Percentiles rank a stretch among this genome's conserved stretches.
phyloP scores from a whole-genome alignment of 2,797 vertebrate species.

The Neosilurus hyrtlii region DNA sequence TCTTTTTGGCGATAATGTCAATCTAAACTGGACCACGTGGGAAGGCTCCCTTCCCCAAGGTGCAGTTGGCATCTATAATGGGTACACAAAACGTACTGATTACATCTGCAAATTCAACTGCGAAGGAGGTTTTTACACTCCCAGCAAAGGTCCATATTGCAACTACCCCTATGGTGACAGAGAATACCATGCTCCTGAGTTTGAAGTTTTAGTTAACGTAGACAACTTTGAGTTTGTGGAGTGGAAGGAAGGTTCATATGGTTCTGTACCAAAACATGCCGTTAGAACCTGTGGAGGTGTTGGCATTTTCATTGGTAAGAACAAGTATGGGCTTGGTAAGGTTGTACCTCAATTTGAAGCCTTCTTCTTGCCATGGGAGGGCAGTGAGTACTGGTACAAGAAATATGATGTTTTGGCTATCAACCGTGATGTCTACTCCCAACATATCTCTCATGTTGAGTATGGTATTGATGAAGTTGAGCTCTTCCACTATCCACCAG shows the following conservation, averaged over 20 bases:
- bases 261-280: conserved; percentile 62
- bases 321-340: conserved; percentile 77
- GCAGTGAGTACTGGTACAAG: conserved; percentile 78
- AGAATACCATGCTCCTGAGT: conserved; percentile 65
- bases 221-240: conserved; percentile 74
- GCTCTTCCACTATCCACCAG: conserved; percentile 71
- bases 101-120: conserved; percentile 73
- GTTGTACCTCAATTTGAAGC: conserved; percentile 69
- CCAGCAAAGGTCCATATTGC: conserved; percentile 70
- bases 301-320: conserved; percentile 72
- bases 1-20: conserved; percentile 69
- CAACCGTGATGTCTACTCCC: conserved; percentile 67
- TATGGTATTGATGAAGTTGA: conserved; percentile 67
- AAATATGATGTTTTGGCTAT: conserved; percentile 70
- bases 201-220: conserved; percentile 72
- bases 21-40: conserved; percentile 71
- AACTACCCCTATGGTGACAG: conserved; percentile 69
- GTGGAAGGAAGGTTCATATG: conserved; percentile 71
- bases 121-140: conserved; percentile 72
- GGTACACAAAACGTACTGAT: conserved; percentile 68
- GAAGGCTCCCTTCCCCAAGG: conserved; percentile 65
- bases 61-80: conserved; percentile 68
- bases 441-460: conserved; percentile 56
- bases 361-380: conserved; percentile 76
- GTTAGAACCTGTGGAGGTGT: conserved; percentile 66